Evolutionary conservation across 2,888 invertebrate genomes (phyloP), one percentile per base, ranked within the genome.

Genomic region (Meteorus colon): DNA sequence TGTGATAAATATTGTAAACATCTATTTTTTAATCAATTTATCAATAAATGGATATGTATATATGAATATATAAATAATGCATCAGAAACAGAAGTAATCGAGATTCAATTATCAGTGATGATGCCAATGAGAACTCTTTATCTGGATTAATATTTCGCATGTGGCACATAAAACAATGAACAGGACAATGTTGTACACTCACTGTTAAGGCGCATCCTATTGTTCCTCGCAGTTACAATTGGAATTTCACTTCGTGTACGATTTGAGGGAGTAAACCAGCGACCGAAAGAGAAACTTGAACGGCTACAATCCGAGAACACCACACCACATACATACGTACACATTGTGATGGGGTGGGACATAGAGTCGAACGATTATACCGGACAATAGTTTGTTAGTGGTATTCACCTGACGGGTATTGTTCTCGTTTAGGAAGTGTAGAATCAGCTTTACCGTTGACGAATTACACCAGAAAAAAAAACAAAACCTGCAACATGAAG

Each of bases 351-450:
- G 82, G 80, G 78, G 74, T 75, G 78, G 79, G 82, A 77, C 45
- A 19, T 6, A 69, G 66, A 78, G 51, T 74, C 76, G 77, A 82
- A 87, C 88, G 83, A 89, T 89, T 89, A 55, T 19, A 88, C 85
- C 88, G 87, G 85, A 89, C 89, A 89, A 89, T 89, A 89, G 89
- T 88, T 89, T 89, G 89, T 89, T 89, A 89, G 89, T 87, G 84
- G 85, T 84, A 86, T 88, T 89, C 87, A 87, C 87, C 85, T 86
- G 84, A 83, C 87, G 88, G 55, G 55, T 87, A 89, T 89, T 89
- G 89, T 89, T 87, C 87, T 73, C 73, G 16, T 84, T 41, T 81
- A 76, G 79, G 83, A 87, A 87, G 83, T 83, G 88, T 88, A 85
- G 84, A 88, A 86, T 89, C 88, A 88, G 88, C 89, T 89, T 82